phyloP scores from a whole-genome alignment of 2,797 vertebrate genomes.

The Leucoraja ocellata region DNA sequence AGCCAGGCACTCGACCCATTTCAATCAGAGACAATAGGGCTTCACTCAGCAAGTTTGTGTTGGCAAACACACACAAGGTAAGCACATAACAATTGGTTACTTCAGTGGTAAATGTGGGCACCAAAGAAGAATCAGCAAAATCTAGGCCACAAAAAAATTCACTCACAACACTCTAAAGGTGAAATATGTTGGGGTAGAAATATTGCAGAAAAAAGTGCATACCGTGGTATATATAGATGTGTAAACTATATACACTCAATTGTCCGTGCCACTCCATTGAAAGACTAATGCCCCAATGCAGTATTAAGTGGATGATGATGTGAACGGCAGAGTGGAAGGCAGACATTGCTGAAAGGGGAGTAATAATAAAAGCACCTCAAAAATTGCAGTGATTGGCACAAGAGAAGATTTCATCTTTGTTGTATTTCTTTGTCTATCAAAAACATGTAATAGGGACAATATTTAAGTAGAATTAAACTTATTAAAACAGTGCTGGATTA shows the following conservation, averaged over 20 bases:
- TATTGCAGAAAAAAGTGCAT: not conserved
- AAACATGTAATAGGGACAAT: not conserved
- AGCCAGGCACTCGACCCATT: too few relatives aligned
- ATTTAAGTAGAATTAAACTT: rapidly evolving
- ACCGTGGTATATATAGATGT: not conserved
- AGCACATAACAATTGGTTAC: too few relatives aligned
- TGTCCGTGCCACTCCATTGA: too few relatives aligned
- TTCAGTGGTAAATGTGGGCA: too few relatives aligned
- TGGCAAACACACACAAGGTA: too few relatives aligned
- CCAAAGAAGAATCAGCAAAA: too few relatives aligned
- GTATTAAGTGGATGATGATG: not conserved
- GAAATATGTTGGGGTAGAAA: not conserved
- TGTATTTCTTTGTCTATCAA: not conserved
- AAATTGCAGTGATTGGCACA: not conserved
- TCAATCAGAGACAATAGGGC: too few relatives aligned
- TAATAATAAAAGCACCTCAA: not conserved
- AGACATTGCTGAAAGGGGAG: not conserved
- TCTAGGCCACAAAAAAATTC: not conserved
- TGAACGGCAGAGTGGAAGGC: not conserved
- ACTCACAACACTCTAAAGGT: not conserved
- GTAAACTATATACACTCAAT: too few relatives aligned
- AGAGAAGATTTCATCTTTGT: not conserved
- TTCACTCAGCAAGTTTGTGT: too few relatives aligned
- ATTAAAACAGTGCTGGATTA: too few relatives aligned
- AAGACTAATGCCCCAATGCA: too few relatives aligned